These are phyloP conservation scores for Emys orbicularis DNA, from an alignment of 2,797 vertebrate genomes.

Conservation along the genomic window DNA sequence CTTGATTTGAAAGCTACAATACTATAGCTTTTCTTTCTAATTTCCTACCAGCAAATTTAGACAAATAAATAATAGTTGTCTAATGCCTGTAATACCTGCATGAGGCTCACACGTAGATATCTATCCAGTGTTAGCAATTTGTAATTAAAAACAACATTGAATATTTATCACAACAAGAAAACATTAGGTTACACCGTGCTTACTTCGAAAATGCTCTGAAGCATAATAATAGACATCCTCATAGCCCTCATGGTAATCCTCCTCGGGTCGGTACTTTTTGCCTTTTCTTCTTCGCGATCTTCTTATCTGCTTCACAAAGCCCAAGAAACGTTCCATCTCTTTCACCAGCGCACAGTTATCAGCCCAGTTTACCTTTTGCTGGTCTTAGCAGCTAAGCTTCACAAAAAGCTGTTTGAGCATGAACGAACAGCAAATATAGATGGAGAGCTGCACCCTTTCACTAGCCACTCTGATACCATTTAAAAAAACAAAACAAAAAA, in stretches of 20 bases:
- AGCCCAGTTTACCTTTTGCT: constrained; percentile 30
- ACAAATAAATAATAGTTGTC: constrained; percentile 3
- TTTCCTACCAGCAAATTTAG: constrained; percentile 22
- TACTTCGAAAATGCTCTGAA: constrained; percentile 94
- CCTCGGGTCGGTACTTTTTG: constrained; percentile 96
- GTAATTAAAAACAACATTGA: constrained; percentile 51
- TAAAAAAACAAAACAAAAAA: neutral
- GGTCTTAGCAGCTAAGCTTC: constrained; percentile 49
- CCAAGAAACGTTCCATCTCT: constrained; percentile 94
- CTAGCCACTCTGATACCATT: constrained; percentile 30
- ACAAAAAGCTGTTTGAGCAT: constrained; percentile 63
- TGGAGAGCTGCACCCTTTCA: constrained; percentile 26
- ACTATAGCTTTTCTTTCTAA: constrained; percentile 45
- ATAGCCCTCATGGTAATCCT: constrained; percentile 98
- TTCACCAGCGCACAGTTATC: constrained; percentile 34
- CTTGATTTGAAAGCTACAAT: constrained; percentile 1
- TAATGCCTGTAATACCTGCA: neutral
- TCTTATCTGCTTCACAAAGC: constrained; percentile 93
- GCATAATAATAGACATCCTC: constrained; percentile 98
- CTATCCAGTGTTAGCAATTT: constrained; percentile 48
- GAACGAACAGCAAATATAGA: constrained; percentile 3
- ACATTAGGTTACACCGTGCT: constrained; percentile 73
- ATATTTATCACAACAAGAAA: constrained; percentile 27
- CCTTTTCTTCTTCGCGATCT: constrained; percentile 92
- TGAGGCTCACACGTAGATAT: constrained; percentile 9